A percentile compares a stretch with the other conserved stretches of the same genome.
These are phyloP conservation scores for Busseola fusca DNA, from an alignment of 2,888 invertebrate species.

Conservation along the genomic window DNA sequence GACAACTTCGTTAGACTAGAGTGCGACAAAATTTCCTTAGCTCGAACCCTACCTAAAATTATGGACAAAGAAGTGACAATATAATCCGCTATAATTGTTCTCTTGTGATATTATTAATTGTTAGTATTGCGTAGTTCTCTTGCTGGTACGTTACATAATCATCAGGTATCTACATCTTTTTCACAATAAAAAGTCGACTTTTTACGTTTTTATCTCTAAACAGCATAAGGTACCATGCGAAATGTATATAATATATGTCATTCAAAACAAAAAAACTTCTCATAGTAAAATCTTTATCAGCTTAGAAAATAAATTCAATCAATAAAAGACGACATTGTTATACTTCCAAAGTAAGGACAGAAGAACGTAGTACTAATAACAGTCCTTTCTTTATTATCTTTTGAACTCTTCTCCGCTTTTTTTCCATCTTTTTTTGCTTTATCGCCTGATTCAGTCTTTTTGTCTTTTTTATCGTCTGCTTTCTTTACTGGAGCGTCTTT, in stretches of 20 bases:
- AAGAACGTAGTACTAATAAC: constrained; percentile 73
- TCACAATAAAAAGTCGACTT: not conserved
- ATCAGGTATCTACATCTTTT: not conserved
- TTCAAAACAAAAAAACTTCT: not conserved
- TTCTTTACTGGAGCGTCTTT: not conserved
- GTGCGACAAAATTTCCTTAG: not conserved
- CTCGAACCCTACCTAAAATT: not conserved
- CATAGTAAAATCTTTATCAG: constrained; percentile 11
- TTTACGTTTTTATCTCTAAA: not conserved
- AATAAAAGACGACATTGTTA: constrained; percentile 71
- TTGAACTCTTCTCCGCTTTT: not conserved
- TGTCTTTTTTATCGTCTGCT: not conserved
- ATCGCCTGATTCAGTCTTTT: not conserved
- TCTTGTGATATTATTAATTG: too few relatives aligned
- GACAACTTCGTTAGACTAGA: too few relatives aligned
- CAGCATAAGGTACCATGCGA: not conserved
- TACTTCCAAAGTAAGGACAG: constrained; percentile 80
- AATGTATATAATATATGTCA: not conserved
- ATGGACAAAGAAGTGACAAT: not conserved
- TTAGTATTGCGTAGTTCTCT: not conserved
- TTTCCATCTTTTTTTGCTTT: not conserved
- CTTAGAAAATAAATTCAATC: constrained; percentile 54
- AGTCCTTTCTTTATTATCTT: constrained; percentile 32
- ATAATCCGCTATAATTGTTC: not conserved
- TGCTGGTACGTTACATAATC: not conserved